Evolutionary conservation across 1,140 invertebrate genomes (phyloP), one percentile per base, ranked within the genome.

Genomic region (Cotesia vestalis): DNA sequence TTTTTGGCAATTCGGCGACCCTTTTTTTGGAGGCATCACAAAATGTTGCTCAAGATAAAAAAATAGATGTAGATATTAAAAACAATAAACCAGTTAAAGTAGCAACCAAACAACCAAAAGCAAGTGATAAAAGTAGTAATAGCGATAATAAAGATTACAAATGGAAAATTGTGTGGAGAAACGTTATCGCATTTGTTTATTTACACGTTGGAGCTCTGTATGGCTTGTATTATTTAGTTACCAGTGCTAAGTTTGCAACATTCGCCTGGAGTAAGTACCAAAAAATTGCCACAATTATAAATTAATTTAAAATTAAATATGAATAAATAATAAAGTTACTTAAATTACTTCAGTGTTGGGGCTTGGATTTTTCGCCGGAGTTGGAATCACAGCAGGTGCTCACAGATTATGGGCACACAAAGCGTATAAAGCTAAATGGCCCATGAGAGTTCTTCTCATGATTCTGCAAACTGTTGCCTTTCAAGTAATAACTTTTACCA

Each of bases 341-440:
- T 69, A 2, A 27, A 27, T 79, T 84, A 53, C 72, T 88, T 85
- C 57, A 27, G 2, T 84, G 0, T 6, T 78, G 0, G 53, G 5
- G n/a, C 6, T 87, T 1, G 86, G 85, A 0, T 34, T 74, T 0
- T 72, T 86, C 17, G 87, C 88, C 1, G 93, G 87, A 1, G 74
- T 94, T 68, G 93, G 94, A 0, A 90, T 97, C 20, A 97, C 96
- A 9, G 96, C 94, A 0, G 96, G 96, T 6, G 94, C 94, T 3
- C 96, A 98, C 79, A 87, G 96, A 71, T 86, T 97, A 8, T 98
- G 95, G 95, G 90, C 94, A 0, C 96, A 98, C 83, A 88, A 91
- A 75, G 87, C 94, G 1, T 98, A 96, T 84, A 96, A 96, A 86
- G 96, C 96, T 0, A 91, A 90, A 74, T 90, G 92, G 87, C 95